Evolutionary conservation across 2,113 vertebrate genomes (phyloP), one percentile per base, ranked within the genome.

Genomic region (Sphaerodactylus townsendi): DNA sequence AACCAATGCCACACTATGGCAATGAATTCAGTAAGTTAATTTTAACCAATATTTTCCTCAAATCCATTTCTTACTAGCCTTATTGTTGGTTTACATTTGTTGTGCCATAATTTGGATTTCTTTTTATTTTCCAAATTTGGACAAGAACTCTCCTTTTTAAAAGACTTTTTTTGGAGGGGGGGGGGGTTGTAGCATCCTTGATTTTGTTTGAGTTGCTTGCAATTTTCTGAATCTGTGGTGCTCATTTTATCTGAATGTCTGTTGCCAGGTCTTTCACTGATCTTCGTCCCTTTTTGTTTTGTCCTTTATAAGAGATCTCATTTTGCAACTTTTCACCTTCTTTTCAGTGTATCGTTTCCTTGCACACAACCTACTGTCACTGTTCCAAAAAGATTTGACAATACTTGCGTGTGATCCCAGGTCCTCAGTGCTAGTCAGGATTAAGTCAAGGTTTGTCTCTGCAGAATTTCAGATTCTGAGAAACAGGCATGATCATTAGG

Each of bases 401-500:
- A 46, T 15, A 23, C 15, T 70, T 78, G 41, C n/a, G 46, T 37
- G n/a, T 41, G 11, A 64, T 23, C 35, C 28, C 48, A 62, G 14
- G 30, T 62, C n/a, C 28, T 56, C 15, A 25, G 23, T 10, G n/a
- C 28, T n/a, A 37, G 23, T 46, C 75, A 71, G 53, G 50, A 78
- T 78, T 85, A 78, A 84, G 30, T 41, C 64, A 59, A 59, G 30
- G 8, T 13, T 78, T 78, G 37, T 23, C 39, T 71, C 65, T 78
- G 39, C 14, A 85, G 65, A 66, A 86, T 82, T 48, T 78, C 69
- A 64, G 68, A 87, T 59, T 72, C 37, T 68, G 41, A 80, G 86
- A 89, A 89, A 89, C 53, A 90, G 87, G 88, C 87, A 80, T 79
- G 85, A 84, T 93, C 93, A 95, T 97, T 96, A 95, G 17, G 72